Base-by-base conservation (phyloP, 2,797 vertebrate genomes). In the Phrynocephalus vlangalii region DNA sequence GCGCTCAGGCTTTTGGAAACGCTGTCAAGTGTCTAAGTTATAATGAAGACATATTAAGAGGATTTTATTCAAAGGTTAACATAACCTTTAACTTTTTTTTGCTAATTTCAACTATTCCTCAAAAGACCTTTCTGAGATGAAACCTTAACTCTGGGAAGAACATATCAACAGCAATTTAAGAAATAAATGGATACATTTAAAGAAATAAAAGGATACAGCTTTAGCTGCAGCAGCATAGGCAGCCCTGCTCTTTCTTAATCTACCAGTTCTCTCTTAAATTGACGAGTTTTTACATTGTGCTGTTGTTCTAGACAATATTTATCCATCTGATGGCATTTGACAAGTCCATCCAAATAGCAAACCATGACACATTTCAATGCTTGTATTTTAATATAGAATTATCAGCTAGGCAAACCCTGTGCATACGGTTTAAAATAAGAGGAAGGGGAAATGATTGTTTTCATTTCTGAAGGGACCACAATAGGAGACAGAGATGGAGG, bases 61-160 rank as follows among this genome's bases (percentile, higher is more conserved):
- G 83, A 77, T 60, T 67, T 77, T 67, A 44, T 76, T 85, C 73
- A 77, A 77, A 85, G 73, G 83, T 85, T 85, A 67, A 85, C 50
- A 67, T 30, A 77, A 77, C 60, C 72, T 77, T 77, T 77, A 85
- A 33, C 44, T 71, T 72, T 66, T 85, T 71, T 76, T 85, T 73
- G 50, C 22, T 60, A 84, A 38, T 63, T 4, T 73, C 52, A 63
- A 73, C 67, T 52, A 67, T 83, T 73, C 68, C 20, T 24, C 48
- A 83, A 38, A 75, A 44, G 20, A 28, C 30, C 56, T 24, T 63
- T 75, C 50, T 33, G 10, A 60, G 33, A 38, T 3, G 72, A 52
- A 83, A 11, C 52, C 56, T 84, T 73, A 44, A 44, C 71, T 22
- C 13, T 63, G 52, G 52, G 71, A 75, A 28, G 22, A 63, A 84